phyloP scores from a whole-genome alignment of 2,888 invertebrate genomes.

The Macrostomum cliftonense region DNA sequence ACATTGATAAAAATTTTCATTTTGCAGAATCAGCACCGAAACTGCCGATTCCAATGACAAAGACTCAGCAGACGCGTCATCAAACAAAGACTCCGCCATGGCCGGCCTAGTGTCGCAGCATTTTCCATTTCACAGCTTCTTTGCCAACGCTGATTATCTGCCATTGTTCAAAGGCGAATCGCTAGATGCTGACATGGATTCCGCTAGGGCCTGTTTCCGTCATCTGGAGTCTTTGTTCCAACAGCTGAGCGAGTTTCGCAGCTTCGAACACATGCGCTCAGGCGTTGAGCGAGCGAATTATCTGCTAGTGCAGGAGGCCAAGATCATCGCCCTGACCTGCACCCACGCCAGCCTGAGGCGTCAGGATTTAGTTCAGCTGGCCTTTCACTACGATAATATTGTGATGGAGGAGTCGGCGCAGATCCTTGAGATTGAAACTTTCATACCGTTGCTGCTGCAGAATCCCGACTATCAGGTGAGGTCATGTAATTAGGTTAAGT shows the following conservation, averaged over 20 bases:
- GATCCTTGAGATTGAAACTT: constrained; percentile 96
- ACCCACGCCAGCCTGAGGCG: constrained; percentile 94
- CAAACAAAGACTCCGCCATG: too few species aligned
- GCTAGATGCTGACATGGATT: constrained; percentile 62
- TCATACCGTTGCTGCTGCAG: constrained; percentile 89
- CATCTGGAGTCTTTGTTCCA: constrained; percentile 86
- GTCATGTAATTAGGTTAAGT: too few species aligned
- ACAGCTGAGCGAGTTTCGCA: constrained; percentile 82
- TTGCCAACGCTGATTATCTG: background rate
- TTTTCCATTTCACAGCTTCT: too few species aligned
- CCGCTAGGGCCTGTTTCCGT: constrained; percentile 74
- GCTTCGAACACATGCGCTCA: constrained; percentile 82
- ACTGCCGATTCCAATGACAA: constrained; percentile 38
- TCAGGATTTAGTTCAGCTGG: constrained; percentile 54
- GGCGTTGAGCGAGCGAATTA: constrained; percentile 89
- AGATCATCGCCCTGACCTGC: constrained; percentile 99
- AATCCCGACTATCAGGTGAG: constrained; percentile 16
- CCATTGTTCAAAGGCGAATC: constrained; percentile 47
- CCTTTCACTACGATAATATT: constrained; percentile 57
- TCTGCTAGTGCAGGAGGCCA: constrained; percentile 87
- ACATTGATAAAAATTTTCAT: too few species aligned
- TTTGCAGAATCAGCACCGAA: too few species aligned
- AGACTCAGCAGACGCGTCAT: constrained; percentile 36
- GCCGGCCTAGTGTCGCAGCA: too few species aligned
- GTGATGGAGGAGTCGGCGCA: constrained; percentile 98